Base-by-base conservation (phyloP, 1,140 invertebrate species). In the Zaprionus kolodkinae region DNA sequence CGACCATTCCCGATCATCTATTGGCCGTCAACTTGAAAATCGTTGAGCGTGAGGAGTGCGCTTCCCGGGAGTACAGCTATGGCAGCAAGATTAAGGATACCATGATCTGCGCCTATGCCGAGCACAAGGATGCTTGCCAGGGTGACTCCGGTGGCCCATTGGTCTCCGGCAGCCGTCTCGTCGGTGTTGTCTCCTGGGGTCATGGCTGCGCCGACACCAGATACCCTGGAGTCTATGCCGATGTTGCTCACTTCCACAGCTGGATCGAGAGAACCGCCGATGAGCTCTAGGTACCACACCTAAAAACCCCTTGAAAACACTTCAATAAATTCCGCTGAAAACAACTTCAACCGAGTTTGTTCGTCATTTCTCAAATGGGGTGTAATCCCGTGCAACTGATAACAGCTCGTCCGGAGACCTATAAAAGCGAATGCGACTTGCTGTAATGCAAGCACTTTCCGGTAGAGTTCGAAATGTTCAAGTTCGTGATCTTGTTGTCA, bases 131-230 rank as follows among this genome's bases (percentile, higher is more conserved):
- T 66, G 76, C 88, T 38, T 92, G 91, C 72, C 78, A 92, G 78
- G 79, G 86, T 50, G 94, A 94, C 76, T 93, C 93, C n/a, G 94
- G 94, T 54, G 93, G 94, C 17, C 93, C 93, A 38, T 83, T 94
- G 54, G 82, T 93, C 12, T 69, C 77, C 9, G 72, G 90, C 6
- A 76, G 87, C 30, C 71, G 63, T 2, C 72, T 93, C 13, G 87
- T 93, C 30, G 95, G 95, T 55, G 89, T 96, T 52, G 94, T 95
- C 0, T 95, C 95, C 35, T 96, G 95, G 94, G 95, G 95, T 35
- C 57, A 81, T 54, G 82, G 82, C 38, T 87, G 84, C 40, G 79
- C 67, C 4, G 74, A 79, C 33, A 59, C 54, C n/a, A 76, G 70
- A 21, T 89, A 89, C 11, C 95, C 95, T 0, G 95, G 95, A 12